These are phyloP conservation scores for Griposia aprilina DNA, from an alignment of 2,888 invertebrate species.

Conservation along the genomic window DNA sequence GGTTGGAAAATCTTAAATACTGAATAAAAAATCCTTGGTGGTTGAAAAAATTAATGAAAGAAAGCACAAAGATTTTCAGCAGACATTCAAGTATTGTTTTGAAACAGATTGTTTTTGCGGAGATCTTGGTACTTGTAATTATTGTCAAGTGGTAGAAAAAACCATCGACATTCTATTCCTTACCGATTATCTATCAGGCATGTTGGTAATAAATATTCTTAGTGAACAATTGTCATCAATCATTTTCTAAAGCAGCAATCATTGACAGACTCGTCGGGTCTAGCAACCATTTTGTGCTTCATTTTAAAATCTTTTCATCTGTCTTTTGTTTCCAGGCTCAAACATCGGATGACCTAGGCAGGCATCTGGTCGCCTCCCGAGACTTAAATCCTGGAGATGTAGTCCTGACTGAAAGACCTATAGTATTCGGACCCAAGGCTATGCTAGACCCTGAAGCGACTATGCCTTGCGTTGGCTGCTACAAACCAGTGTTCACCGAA, in stretches of 20 bases:
- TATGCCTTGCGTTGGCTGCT: conserved; percentile 95
- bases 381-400: conserved; percentile 91
- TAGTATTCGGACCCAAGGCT: conserved; percentile 92
- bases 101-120: background rate
- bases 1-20: background rate
- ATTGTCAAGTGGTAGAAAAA: background rate
- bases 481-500: conserved; percentile 89
- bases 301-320: background rate
- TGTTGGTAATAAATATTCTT: background rate
- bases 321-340: conserved; percentile 81
- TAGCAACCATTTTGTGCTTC: background rate
- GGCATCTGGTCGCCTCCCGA: conserved; percentile 92
- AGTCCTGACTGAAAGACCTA: conserved; percentile 91
- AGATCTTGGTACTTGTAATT: background rate
- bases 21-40: background rate
- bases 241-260: background rate
- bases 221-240: background rate
- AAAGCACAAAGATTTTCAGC: too few species aligned
- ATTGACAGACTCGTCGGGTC: background rate
- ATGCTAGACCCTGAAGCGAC: conserved; percentile 91
- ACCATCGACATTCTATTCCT: background rate
- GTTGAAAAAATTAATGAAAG: background rate
- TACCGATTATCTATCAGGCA: background rate
- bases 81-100: background rate
- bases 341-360: conserved; percentile 90